A percentile compares a stretch with the other conserved stretches of the same genome.
phyloP scores from a whole-genome alignment of 2,797 vertebrate genomes.

The Eulemur mongoz region DNA sequence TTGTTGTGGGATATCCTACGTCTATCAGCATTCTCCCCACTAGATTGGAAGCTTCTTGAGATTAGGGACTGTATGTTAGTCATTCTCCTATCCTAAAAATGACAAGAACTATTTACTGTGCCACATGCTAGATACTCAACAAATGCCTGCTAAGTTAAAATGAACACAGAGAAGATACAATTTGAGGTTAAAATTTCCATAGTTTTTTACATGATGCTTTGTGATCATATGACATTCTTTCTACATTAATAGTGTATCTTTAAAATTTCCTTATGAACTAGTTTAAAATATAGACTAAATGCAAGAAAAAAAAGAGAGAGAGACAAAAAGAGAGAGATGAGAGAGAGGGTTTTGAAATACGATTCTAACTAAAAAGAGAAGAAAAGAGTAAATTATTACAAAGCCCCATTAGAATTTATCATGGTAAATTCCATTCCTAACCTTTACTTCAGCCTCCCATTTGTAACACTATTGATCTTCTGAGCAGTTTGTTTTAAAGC shows the following conservation, averaged over 20 bases:
- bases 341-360: background rate
- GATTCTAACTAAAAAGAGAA: slow-evolving; percentile 19
- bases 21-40: background rate
- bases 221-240: background rate
- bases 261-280: background rate
- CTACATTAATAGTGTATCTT: background rate
- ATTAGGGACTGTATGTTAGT: background rate
- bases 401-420: slow-evolving; percentile 30
- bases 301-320: background rate
- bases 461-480: slow-evolving; percentile 59
- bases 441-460: slow-evolving; percentile 42
- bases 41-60: background rate
- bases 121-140: background rate
- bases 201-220: background rate
- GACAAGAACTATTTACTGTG: background rate
- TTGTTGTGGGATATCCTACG: background rate
- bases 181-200: background rate
- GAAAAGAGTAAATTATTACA: slow-evolving; percentile 62
- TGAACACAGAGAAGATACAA: background rate
- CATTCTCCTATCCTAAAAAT: background rate
- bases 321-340: background rate
- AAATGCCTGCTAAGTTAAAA: background rate
- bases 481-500: slow-evolving; percentile 55
- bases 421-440: slow-evolving; percentile 35
- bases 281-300: slow-evolving; percentile 35